Evolutionary conservation across 2,888 invertebrate genomes (phyloP), one percentile per base, ranked within the genome.

Genomic region (Caenorhabditis sp.): DNA sequence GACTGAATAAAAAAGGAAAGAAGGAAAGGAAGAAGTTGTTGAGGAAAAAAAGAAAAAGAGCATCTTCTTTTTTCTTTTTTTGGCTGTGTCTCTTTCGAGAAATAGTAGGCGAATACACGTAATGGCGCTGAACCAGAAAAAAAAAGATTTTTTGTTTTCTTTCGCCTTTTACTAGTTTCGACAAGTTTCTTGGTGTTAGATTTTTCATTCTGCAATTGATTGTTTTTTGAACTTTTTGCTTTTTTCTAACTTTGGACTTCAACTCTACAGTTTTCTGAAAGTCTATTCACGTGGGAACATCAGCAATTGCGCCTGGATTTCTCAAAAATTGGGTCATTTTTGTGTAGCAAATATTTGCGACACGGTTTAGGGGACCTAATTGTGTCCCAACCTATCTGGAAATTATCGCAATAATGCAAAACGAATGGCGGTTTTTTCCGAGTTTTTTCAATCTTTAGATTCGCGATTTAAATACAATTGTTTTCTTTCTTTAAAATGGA

Each of bases 1-100:
- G 8, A 50, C 50, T n/a, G 20, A 14, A 50, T 17, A 20, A 52
- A 21, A 52, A 12, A 52, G n/a, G 21, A 52, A 52, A 21, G 52
- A 52, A 50, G 50, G 20, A 52, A 20, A 52, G 23, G 52, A 52
- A 52, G 52, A 52, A 52, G 52, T 52, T 23, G 43, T 43, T 23
- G 52, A 52, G 21, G 21, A 23, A 52, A n/a, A 52, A 52, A 52
- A 21, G n/a, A 52, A 20, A n/a, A 52, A n/a, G 21, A 52, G n/a
- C 52, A 17, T 52, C 52, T 52, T 52, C 17, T 52, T 52, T 52
- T 52, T 21, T 52, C 23, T 43, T 43, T 43, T 43, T 43, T 43
- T 43, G 12, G 12, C 43, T 43, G 43, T 43, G 43, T 43, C 43
- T 43, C 43, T 43, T 43, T 43, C 43, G 43, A 43, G 43, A 43